Evolutionary conservation across 2,888 invertebrate genomes (phyloP), one percentile per base, ranked within the genome.

Genomic region (Netelia virgata): DNA sequence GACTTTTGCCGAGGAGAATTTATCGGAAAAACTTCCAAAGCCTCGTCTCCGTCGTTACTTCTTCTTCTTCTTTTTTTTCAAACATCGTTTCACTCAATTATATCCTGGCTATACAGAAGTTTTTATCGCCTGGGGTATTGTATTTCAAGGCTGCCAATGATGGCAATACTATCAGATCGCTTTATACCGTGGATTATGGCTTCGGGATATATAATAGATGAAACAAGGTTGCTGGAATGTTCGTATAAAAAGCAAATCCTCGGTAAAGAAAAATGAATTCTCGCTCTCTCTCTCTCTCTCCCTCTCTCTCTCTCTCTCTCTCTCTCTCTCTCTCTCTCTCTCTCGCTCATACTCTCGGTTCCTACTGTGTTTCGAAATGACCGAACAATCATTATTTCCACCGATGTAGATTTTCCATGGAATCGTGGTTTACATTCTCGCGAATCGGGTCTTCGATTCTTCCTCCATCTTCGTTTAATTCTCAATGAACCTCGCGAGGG

Each of bases 131-230:
- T 61, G 64, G 79, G 77, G 83, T 85, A 86, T 81, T 77, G 80
- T 82, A 82, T 86, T 82, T 85, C 85, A 86, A 82, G 83, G 82
- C 82, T 80, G 80, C 63, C 77, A 74, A 81, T 86, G 85, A 86
- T 82, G 70, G 72, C 69, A 41, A 53, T n/a, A 18, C 9, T 76
- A 78, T 74, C 53, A 63, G 73, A 70, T 59, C 68, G 64, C 57
- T 43, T 80, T 66, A 73, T 78, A 64, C 43, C 47, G 57, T 41
- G 74, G 43, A 69, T 66, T 74, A 72, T 61, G 64, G 64, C 80
- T 66, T 64, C 18, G 74, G 74, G 61, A 53, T 73, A 23, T 76
- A 53, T 64, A 82, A 68, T 64, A 73, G 69, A 53, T 50, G 63
- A 20, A 73, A 43, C 64, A 50, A 75, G 79, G 59, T 68, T 53